These are phyloP conservation scores for Eucera pruinosa DNA, from an alignment of 2,888 invertebrate genomes.

Conservation along the genomic window DNA sequence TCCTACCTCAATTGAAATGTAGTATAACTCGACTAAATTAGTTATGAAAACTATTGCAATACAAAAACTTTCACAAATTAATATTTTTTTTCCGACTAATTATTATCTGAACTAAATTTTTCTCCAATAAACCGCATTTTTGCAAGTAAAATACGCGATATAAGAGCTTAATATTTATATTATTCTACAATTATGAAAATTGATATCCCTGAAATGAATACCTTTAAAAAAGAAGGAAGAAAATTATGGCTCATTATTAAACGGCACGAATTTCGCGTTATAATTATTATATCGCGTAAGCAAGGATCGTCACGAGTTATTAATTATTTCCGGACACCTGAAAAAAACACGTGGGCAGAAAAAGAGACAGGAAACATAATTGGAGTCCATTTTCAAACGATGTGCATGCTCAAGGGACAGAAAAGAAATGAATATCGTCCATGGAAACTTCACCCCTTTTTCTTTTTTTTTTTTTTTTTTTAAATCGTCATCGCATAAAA, in stretches of 20 bases:
- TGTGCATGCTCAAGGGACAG: conserved; percentile 11
- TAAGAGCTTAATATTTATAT: no score
- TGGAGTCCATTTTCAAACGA: conserved; percentile 18
- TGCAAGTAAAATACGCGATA: no score
- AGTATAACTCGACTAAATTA: no score
- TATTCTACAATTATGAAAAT: no score
- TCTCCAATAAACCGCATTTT: no score
- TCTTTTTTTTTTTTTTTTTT: conserved; percentile 1
- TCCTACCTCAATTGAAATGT: no score
- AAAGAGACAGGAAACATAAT: conserved; percentile 25
- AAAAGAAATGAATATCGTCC: conserved; percentile 13
- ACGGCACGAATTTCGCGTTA: no score
- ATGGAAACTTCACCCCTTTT: neutral
- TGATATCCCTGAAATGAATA: neutral
- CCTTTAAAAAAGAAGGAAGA: neutral
- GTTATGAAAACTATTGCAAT: no score
- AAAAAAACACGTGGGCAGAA: neutral
- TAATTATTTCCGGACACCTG: conserved; percentile 17
- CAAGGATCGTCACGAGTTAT: neutral
- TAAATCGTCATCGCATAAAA: conserved; percentile 35
- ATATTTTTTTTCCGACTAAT: no score
- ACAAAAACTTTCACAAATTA: no score
- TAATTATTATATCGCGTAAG: conserved; percentile 1
- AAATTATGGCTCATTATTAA: no score
- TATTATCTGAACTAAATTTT: no score